Evolutionary conservation across 2,888 invertebrate species (phyloP), one percentile per base, ranked within the genome.

Genomic region (Platypus cylindrus): DNA sequence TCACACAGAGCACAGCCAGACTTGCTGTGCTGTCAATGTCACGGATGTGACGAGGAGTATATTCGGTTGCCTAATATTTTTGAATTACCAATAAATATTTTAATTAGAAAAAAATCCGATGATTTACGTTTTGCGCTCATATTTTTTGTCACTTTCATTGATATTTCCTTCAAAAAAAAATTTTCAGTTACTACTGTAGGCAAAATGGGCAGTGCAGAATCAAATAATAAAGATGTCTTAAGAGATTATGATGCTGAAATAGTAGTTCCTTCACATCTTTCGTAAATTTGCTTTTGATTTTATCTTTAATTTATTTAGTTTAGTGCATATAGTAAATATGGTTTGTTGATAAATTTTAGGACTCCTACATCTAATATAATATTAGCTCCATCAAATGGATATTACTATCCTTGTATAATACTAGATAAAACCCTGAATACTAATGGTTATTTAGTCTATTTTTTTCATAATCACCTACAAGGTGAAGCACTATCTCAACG

Each of bases 341-440:
- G n/a, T n/a, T n/a, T n/a, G n/a, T n/a, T n/a, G n/a, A n/a, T 17
- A 5, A 12, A 30, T 36, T 36, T n/a, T 30, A 43, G 43, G n/a
- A 40, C 31, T 26, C 37, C 36, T 3, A 24, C 31, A 9, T 41
- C 44, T n/a, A 41, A 41, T 27, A 12, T 39, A 17, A 27, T 44
- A 8, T 26, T 44, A 13, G 41, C 44, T n/a, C 29, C 17, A 7
- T 18, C 18, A 3, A 37, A 37, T 7, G 37, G 33, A 9, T 28
- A 41, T 18, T 41, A 25, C 30, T 41, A 34, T 30, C 44, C 44
- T 3, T 44, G 44, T 25, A 17, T 41, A 16, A 41, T 44, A 18
- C 18, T 41, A 11, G 32, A 29, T 12, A 26, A n/a, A 12, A 30
- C 44, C 8, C 29, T 16, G 13, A 37, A n/a, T 7, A 9, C 17